A percentile compares a stretch with the other conserved stretches of the same genome.
These are phyloP conservation scores for Lepeophtheirus nordmannii DNA, from an alignment of 2,888 invertebrate genomes.

Conservation along the genomic window DNA sequence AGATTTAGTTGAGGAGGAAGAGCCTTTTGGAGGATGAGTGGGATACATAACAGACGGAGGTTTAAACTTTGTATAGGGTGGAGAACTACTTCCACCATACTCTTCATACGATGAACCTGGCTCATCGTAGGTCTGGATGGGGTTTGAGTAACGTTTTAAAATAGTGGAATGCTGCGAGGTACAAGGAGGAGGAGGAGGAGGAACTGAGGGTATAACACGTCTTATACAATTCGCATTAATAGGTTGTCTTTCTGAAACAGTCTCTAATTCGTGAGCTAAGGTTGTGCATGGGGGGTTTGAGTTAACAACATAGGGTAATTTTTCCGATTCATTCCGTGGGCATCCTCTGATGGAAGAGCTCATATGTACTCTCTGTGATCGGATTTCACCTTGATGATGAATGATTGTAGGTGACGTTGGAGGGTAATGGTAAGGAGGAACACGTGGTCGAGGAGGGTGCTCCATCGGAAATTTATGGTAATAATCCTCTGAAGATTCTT, in stretches of 20 bases:
- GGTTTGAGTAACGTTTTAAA: not conserved
- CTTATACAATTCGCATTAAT: too few relatives aligned
- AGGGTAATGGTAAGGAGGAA: conserved; percentile 2
- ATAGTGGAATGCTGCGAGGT: not conserved
- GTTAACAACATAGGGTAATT: not conserved
- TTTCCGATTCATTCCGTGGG: not conserved
- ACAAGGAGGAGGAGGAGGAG: not conserved
- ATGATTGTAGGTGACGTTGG: not conserved
- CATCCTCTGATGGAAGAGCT: not conserved
- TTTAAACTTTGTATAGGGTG: not conserved
- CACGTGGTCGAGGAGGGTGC: not conserved
- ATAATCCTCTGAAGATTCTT: not conserved
- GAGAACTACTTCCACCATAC: not conserved
- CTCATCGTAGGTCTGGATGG: not conserved
- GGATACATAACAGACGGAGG: not conserved
- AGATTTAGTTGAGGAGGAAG: not conserved
- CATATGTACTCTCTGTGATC: not conserved
- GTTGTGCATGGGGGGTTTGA: not conserved
- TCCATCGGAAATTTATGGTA: not conserved
- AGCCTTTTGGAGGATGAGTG: not conserved
- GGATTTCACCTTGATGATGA: too few relatives aligned
- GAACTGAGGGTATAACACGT: not conserved
- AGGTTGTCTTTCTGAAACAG: not conserved
- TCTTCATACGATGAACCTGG: not conserved
- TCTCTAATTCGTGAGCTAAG: not conserved